Evolutionary conservation across 2,888 invertebrate species (phyloP), one percentile per base, ranked within the genome.

Genomic region (Drosophila tripunctata): DNA sequence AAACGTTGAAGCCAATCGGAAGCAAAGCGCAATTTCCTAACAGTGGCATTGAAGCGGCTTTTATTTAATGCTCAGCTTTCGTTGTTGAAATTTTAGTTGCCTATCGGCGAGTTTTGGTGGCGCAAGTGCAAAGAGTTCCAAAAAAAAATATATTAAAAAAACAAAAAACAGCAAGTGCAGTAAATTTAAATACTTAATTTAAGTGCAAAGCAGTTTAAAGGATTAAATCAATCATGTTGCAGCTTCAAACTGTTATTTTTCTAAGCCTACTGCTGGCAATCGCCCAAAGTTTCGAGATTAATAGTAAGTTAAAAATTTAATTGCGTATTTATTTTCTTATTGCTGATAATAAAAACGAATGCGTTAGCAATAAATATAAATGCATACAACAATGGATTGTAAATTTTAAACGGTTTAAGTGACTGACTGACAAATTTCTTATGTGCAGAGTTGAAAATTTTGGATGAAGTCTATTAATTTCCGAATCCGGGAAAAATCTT

Each of bases 271-370:
- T 67, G 27, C 40, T 84, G 30, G 31, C 68, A 31, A 31, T 51
- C 31, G 76, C 50, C 1, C 60, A 75, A 27, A 65, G 77, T 52
- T 88, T 77, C 40, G 68, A 88, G 72, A 75, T 89, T 70, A 89
- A 89, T 65, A 88, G 89, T 89, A 83, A 89, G 89, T 89, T 57
- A 27, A n/a, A 22, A 27, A 24, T 21, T 45, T 10, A 10, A 10
- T 8, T 35, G 10, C 12, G 6, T 14, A 2, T 21, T n/a, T 35
- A 19, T 50, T 21, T 35, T 21, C 7, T 21, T 10, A 24, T 31
- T 10, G 2, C 15, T 15, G 12, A 8, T 24, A 8, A 27, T 35
- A 50, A 64, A 51, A 15, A n/a, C n/a, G n/a, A n/a, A n/a, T n/a
- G n/a, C n/a, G n/a, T n/a, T n/a, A n/a, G n/a, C n/a, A n/a, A n/a